Percentiles rank a stretch among this genome's conserved stretches.
These are phyloP conservation scores for Yponomeuta evonymella DNA, from an alignment of 2,888 invertebrate genomes.

Conservation along the genomic window DNA sequence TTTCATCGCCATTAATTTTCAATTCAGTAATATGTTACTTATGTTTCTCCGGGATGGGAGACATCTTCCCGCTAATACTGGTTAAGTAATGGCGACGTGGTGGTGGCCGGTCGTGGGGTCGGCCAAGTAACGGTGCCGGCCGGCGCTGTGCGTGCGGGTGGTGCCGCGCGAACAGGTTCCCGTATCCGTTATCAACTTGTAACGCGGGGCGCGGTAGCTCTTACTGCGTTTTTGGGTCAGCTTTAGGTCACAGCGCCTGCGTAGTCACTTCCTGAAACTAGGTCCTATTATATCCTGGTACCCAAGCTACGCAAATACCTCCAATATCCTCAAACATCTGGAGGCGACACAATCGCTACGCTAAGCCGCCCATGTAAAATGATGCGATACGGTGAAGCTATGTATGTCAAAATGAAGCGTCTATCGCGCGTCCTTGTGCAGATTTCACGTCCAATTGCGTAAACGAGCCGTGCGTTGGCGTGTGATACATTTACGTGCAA, in stretches of 20 bases:
- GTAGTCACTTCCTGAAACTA: conserved; percentile 49
- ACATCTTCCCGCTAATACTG: conserved; percentile 7
- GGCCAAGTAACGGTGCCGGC: conserved; percentile 46
- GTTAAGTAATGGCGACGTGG: conserved; percentile 26
- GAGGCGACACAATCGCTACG: conserved; percentile 71
- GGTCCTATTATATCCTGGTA: conserved; percentile 1
- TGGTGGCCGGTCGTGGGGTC: conserved; percentile 27
- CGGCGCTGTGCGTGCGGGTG: conserved; percentile 39
- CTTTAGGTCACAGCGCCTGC: conserved; percentile 72
- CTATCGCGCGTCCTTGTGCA: conserved; percentile 58
- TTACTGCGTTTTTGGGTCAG: conserved; percentile 69
- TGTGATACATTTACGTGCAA: conserved; percentile 51
- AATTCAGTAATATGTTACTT: neutral
- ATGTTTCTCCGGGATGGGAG: neutral
- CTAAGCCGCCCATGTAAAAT: conserved; percentile 55
- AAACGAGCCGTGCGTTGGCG: conserved; percentile 33
- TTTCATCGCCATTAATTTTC: neutral
- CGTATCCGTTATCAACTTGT: conserved; percentile 62
- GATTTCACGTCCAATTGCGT: conserved; percentile 69
- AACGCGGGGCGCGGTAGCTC: conserved; percentile 56
- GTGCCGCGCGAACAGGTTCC: conserved; percentile 56
- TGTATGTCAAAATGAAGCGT: conserved; percentile 49
- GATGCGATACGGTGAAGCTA: conserved; percentile 49
- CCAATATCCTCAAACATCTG: conserved; percentile 35
- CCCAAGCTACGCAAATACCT: conserved; percentile 4